Conservation (phyloP, 2,113 vertebrate species). For the Gambusia holbrooki region DNA sequence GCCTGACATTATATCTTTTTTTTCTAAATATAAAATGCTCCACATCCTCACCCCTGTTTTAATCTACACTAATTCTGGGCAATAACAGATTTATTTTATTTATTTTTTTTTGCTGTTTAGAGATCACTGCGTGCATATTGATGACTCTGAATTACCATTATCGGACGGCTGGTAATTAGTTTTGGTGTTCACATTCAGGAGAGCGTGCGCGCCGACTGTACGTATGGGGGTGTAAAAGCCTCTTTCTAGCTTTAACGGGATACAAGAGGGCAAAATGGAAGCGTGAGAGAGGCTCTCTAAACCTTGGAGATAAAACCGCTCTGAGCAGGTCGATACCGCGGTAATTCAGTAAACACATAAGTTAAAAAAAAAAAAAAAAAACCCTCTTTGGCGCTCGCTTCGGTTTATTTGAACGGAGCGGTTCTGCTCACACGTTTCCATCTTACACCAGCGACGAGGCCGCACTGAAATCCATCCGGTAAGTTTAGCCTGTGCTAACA, state of each 20-base stretch:
- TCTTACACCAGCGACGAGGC: conserved; percentile 7
- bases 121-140: conserved; percentile 40
- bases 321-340: conserved; percentile 36
- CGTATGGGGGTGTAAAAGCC: conserved; percentile 77
- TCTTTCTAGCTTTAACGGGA: conserved; percentile 61
- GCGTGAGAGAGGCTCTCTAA: conserved; percentile 70
- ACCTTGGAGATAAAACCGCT: conserved; percentile 55
- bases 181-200: conserved; percentile 51
- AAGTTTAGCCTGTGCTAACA: conserved; percentile 53
- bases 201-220: conserved; percentile 50
- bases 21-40: background rate
- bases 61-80: conserved; percentile 7
- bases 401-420: conserved; percentile 10
- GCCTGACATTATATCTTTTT: too few species aligned
- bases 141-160: conserved; percentile 44
- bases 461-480: conserved; percentile 24
- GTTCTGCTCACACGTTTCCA: conserved; percentile 5
- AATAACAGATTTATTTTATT: conserved; percentile 20
- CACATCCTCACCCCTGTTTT: background rate
- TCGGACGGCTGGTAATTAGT: conserved; percentile 62
- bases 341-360: conserved; percentile 53
- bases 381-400: conserved; percentile 23
- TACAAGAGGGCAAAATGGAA: conserved; percentile 74
- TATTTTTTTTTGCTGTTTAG: conserved; percentile 47
- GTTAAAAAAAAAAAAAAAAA: conserved; percentile 9